Base-by-base conservation (phyloP, 2,888 invertebrate species). In the Leptinotarsa haldemani region DNA sequence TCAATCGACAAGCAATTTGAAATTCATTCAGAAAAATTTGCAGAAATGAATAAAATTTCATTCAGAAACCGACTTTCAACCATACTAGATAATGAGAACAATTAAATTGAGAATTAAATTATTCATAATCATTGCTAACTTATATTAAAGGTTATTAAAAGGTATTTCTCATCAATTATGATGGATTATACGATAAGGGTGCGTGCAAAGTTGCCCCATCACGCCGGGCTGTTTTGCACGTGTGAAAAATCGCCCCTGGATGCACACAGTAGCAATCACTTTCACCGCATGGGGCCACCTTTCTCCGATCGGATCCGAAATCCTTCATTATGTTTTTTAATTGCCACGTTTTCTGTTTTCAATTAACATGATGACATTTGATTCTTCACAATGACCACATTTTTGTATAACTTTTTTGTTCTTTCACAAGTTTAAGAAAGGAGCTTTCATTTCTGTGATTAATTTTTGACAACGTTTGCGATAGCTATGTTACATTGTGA, bases 361-460 rank as follows among this genome's bases (percentile, higher is more conserved):
- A 90, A 91, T 91, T 90, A 90, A 90, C 88, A 90, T 88, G 90
- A 91, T 91, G 90, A 91, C 90, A 90, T 89, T 90, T 89, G 88
- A 87, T 90, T 90, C 80, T 90, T 89, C 76, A 79, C 78, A 80
- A 81, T 79, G 76, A 78, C 52, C 61, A 69, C 53, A 76, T 77
- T 74, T 74, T 71, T 74, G 65, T 73, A 77, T 76, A 73, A 74
- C 64, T 69, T 77, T 13, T 56, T 56, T 71, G 70, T 75, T 75
- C 75, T 69, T 25, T 22, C 67, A 53, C 71, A 18, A 47, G 65
- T 66, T 30, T n/a, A 4, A 66, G 22, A 20, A 22, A 13, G 15
- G 2, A 22, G 22, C 20, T 18, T 22, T 9, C 9, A 22, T 56
- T 22, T 56, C 56, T 56, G 9, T 12, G 22, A 22, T 22, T 56